Percentiles rank a stretch among this genome's conserved stretches.
Conservation (phyloP, 2,888 invertebrate species). For the Cepaea hortensis region DNA sequence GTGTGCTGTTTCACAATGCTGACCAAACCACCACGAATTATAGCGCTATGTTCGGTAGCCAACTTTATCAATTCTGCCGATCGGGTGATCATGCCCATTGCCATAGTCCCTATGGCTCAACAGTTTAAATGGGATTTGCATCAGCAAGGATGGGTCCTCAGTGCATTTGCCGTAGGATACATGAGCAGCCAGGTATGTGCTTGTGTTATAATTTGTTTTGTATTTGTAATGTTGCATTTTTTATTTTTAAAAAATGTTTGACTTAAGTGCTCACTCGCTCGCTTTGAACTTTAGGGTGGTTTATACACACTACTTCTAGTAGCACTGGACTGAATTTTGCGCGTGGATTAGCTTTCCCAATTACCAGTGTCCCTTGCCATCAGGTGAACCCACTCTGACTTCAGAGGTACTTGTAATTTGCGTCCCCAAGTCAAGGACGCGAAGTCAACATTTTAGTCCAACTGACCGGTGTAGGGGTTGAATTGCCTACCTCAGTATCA, state of each 20-base stretch:
- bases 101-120: constrained; percentile 85
- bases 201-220: not conserved
- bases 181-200: constrained; percentile 83
- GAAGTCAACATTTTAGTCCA: too few species aligned
- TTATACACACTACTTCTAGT: too few species aligned
- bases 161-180: constrained; percentile 86
- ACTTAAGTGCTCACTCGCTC: too few species aligned
- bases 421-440: too few species aligned
- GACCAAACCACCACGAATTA: constrained; percentile 72
- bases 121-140: constrained; percentile 84
- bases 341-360: too few species aligned
- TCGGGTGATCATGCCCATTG: constrained; percentile 86
- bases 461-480: too few species aligned
- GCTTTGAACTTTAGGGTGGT: too few species aligned
- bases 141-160: constrained; percentile 85
- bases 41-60: constrained; percentile 84
- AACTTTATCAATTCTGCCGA: constrained; percentile 88
- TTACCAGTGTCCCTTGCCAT: too few species aligned
- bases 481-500: too few species aligned
- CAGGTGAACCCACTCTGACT: too few species aligned
- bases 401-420: too few species aligned
- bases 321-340: too few species aligned
- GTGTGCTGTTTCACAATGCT: constrained; percentile 57
- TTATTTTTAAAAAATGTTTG: not conserved
- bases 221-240: not conserved